phyloP scores from a whole-genome alignment of 2,888 invertebrate genomes.

The Eilema sororculum region DNA sequence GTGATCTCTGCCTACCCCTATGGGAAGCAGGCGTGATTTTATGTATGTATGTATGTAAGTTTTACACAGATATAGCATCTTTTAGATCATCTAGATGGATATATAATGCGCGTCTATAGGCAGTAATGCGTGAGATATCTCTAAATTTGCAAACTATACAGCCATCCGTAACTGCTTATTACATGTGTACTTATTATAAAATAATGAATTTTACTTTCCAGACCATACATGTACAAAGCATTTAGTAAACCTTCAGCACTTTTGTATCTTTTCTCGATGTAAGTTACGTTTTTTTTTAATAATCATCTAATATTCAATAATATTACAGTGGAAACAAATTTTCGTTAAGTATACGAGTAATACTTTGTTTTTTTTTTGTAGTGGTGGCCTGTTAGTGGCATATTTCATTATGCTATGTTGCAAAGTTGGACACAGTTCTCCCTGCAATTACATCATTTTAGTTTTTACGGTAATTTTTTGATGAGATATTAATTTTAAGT shows the following conservation, averaged over 20 bases:
- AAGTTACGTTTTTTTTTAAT: not conserved
- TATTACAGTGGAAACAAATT: too few species aligned
- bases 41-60: too few species aligned
- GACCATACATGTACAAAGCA: not conserved
- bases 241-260: not conserved
- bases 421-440: not conserved
- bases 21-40: too few species aligned
- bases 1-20: too few species aligned
- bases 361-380: not conserved
- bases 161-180: too few species aligned
- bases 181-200: not conserved
- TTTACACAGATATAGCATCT: too few species aligned
- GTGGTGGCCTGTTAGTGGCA: conserved; percentile 6
- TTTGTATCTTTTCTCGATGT: not conserved
- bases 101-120: too few species aligned
- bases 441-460: conserved; percentile 9
- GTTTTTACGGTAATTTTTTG: not conserved
- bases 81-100: too few species aligned
- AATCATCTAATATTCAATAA: not conserved
- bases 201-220: not conserved
- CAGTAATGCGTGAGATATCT: too few species aligned
- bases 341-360: too few species aligned
- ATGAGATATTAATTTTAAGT: not conserved
- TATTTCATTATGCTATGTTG: conserved; percentile 8
- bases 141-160: too few species aligned